These are phyloP conservation scores for Spatulosminthurus flaviceps DNA, from an alignment of 2,888 invertebrate genomes.

Conservation along the genomic window DNA sequence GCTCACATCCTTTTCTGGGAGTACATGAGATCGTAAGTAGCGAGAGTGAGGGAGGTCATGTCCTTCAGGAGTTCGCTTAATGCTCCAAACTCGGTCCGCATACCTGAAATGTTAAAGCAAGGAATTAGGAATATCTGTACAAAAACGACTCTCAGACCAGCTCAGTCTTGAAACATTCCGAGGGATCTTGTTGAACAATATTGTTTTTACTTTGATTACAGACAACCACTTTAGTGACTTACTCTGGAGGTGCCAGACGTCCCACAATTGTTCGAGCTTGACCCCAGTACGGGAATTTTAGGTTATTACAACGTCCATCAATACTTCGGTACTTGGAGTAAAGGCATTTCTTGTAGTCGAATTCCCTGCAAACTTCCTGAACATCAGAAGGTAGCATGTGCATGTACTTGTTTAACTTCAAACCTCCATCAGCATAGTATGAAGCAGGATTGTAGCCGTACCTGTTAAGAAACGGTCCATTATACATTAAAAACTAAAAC, in stretches of 20 bases:
- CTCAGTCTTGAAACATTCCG: too few species aligned
- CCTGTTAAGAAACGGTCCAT: conserved; percentile 38
- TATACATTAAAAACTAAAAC: conserved; percentile 26
- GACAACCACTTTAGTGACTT: conserved; percentile 32
- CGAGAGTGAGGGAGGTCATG: conserved; percentile 54
- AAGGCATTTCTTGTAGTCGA: conserved; percentile 55
- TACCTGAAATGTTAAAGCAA: conserved; percentile 30
- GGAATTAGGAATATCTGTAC: too few species aligned
- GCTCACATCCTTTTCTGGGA: conserved; percentile 60
- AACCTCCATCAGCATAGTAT: conserved; percentile 56
- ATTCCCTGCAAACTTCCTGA: conserved; percentile 52
- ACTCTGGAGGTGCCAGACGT: conserved; percentile 58
- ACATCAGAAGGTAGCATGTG: conserved; percentile 55
- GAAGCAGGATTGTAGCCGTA: conserved; percentile 60
- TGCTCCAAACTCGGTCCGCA: conserved; percentile 50
- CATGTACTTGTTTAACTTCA: conserved; percentile 50
- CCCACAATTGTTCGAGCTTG: conserved; percentile 52
- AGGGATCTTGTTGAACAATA: too few species aligned
- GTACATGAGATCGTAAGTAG: conserved; percentile 51
- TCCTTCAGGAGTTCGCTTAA: conserved; percentile 49
- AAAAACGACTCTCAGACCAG: too few species aligned
- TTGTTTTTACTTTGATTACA: too few species aligned
- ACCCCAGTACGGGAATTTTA: conserved; percentile 57
- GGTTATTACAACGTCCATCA: conserved; percentile 62
- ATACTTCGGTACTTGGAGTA: conserved; percentile 59